Evolutionary conservation across 2,113 vertebrate species (phyloP).

Genomic region (Excalfactoria chinensis): DNA sequence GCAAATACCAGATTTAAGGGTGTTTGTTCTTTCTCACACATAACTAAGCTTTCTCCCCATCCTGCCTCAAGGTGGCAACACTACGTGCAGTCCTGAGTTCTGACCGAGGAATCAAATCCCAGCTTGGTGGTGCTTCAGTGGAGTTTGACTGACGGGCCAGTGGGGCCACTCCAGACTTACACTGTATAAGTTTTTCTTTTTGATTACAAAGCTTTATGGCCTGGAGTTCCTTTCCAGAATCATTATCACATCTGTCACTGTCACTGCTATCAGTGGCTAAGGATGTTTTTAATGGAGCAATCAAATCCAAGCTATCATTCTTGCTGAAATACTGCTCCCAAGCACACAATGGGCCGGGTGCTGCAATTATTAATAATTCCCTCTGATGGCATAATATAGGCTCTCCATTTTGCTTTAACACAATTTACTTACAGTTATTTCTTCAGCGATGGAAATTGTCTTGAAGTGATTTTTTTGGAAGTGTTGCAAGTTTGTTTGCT

Average conservation of each 20-base stretch:
- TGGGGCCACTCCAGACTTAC: not conserved
- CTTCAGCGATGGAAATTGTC: not conserved
- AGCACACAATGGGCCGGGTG: conserved; percentile 32
- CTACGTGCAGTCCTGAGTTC: not conserved
- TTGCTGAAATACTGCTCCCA: conserved; percentile 53
- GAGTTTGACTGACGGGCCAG: not conserved
- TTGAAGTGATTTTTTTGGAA: conserved; percentile 46
- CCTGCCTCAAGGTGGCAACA: conserved; percentile 48
- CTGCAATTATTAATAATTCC: conserved; percentile 52
- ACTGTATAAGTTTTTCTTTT: not conserved
- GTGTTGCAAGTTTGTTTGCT: not conserved
- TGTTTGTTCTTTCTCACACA: not conserved
- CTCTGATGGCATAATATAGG: conserved; percentile 4
- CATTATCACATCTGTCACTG: conserved; percentile 44
- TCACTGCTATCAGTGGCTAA: conserved; percentile 13
- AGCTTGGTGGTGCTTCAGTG: not conserved
- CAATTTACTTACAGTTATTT: conserved; percentile 29
- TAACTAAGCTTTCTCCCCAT: not conserved
- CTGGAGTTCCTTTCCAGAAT: conserved; percentile 25
- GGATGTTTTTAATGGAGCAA: conserved; percentile 34
- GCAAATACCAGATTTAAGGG: not conserved
- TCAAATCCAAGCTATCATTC: conserved; percentile 19
- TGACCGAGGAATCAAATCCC: not conserved
- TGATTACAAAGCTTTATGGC: conserved; percentile 35
- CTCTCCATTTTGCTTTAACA: conserved; percentile 32